Evolutionary conservation across 2,797 vertebrate species (phyloP).

Genomic region (Myotis findleyi): DNA sequence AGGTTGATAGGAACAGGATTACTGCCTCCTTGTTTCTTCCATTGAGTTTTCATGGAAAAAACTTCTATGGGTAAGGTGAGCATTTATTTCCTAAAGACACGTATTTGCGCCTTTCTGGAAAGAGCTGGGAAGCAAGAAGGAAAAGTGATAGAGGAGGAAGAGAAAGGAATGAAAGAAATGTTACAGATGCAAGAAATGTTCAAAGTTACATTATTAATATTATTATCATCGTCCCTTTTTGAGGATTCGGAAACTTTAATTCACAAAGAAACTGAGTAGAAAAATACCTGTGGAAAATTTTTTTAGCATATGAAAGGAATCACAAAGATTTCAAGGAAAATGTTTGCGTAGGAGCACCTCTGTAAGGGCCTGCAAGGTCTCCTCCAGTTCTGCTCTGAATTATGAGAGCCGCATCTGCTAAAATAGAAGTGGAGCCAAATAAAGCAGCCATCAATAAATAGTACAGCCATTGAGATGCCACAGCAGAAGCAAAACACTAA

Average conservation of each 20-base stretch:
- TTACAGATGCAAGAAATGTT: not conserved
- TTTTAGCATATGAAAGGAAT: conserved; percentile 32
- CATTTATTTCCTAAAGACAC: conserved; percentile 45
- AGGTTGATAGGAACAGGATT: not conserved
- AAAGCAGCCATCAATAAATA: not conserved
- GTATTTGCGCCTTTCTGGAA: conserved; percentile 9
- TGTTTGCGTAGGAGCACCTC: not conserved
- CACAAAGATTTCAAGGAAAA: conserved; percentile 11
- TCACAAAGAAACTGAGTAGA: not conserved
- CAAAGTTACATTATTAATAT: not conserved
- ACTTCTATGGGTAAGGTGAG: not conserved
- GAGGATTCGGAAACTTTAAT: not conserved
- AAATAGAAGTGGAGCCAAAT: not conserved
- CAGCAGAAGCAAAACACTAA: not conserved
- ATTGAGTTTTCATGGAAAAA: not conserved
- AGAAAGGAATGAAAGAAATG: not conserved
- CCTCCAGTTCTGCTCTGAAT: not conserved
- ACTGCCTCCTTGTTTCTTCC: not conserved
- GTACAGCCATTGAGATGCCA: not conserved
- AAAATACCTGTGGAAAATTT: not conserved
- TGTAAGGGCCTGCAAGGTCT: not conserved
- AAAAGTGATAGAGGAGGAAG: not conserved
- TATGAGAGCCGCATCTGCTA: not conserved
- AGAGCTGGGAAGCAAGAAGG: not conserved
- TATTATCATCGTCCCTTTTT: not conserved